phyloP scores from a whole-genome alignment of 1,140 invertebrate genomes.

The Drosophila ercepeae region DNA sequence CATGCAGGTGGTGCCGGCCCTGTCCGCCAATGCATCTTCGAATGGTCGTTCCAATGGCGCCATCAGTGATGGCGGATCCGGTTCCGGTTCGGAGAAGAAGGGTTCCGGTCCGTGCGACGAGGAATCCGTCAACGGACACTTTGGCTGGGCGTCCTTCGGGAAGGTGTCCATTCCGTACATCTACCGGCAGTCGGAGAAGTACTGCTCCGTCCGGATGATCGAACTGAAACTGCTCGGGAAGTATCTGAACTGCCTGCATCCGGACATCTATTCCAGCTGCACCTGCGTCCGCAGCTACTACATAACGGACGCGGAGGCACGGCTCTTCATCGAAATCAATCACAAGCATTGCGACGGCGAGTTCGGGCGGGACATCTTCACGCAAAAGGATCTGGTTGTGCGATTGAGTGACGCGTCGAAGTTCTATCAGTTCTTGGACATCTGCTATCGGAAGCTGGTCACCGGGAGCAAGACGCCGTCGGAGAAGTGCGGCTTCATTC shows the following conservation, averaged over 20 bases:
- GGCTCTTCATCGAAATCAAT: conserved; percentile 97
- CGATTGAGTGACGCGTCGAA: conserved; percentile 93
- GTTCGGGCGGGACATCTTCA: conserved; percentile 95
- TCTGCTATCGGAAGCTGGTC: conserved; percentile 93
- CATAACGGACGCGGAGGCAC: conserved; percentile 95
- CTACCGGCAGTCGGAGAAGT: conserved; percentile 92
- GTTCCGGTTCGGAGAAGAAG: conserved; percentile 37
- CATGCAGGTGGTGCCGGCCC: conserved; percentile 70
- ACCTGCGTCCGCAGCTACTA: conserved; percentile 96
- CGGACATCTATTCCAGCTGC: conserved; percentile 92
- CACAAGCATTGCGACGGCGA: conserved; percentile 94
- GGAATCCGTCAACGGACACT: conserved; percentile 92
- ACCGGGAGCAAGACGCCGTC: conserved; percentile 87
- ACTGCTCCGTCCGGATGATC: conserved; percentile 95
- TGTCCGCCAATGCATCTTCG: conserved; percentile 13
- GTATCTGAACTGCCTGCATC: conserved; percentile 91
- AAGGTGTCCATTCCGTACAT: conserved; percentile 95
- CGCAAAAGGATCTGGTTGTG: conserved; percentile 94
- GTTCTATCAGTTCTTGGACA: conserved; percentile 95
- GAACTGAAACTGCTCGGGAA: conserved; percentile 94
- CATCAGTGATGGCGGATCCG: conserved; percentile 22
- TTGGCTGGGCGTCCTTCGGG: conserved; percentile 94
- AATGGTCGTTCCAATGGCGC: conserved; percentile 57
- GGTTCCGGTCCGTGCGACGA: conserved; percentile 86
- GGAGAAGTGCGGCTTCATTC: conserved; percentile 95